Conservation (phyloP, 2,797 vertebrate species). For the Peromyscus attwateri region DNA sequence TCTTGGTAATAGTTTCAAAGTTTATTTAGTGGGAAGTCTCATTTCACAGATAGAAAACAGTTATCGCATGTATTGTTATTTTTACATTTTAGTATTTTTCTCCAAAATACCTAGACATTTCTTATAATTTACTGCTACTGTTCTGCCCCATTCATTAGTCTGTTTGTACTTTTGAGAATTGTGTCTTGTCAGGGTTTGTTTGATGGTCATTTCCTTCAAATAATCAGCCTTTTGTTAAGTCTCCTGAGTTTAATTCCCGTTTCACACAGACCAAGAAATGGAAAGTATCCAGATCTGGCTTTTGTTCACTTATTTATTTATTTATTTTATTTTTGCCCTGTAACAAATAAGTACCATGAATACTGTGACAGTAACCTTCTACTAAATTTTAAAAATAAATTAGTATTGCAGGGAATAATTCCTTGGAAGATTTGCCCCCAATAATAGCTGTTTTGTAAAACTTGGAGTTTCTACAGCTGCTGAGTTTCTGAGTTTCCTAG, state of each 20-base stretch:
- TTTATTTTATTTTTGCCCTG: not conserved
- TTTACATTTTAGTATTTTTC: slow-evolving; percentile 40
- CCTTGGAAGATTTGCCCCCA: slow-evolving; percentile 66
- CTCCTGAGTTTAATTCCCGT: slow-evolving; percentile 69
- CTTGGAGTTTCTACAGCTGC: slow-evolving; percentile 83
- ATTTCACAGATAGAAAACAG: not conserved
- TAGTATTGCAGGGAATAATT: slow-evolving; percentile 44
- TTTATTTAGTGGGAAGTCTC: slow-evolving; percentile 8
- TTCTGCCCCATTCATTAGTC: slow-evolving; percentile 53
- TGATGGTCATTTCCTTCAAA: slow-evolving; percentile 71
- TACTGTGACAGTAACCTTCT: not conserved
- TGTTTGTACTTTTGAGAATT: slow-evolving; percentile 55
- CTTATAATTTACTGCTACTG: slow-evolving; percentile 11
- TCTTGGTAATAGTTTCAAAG: not conserved
- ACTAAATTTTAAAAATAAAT: slow-evolving; percentile 57
- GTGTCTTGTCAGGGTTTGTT: slow-evolving; percentile 60
- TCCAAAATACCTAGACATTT: not conserved
- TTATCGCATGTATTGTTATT: not conserved
- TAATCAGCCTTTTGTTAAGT: slow-evolving; percentile 80
- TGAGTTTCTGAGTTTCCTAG: slow-evolving; percentile 84
- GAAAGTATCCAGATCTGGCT: slow-evolving; percentile 51
- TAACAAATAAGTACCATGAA: slow-evolving; percentile 55
- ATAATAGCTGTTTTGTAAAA: slow-evolving; percentile 84
- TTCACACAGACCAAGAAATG: slow-evolving; percentile 68
- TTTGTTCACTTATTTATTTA: slow-evolving; percentile 14